Conservation (phyloP, 2,888 invertebrate genomes). For the Salticus scenicus region DNA sequence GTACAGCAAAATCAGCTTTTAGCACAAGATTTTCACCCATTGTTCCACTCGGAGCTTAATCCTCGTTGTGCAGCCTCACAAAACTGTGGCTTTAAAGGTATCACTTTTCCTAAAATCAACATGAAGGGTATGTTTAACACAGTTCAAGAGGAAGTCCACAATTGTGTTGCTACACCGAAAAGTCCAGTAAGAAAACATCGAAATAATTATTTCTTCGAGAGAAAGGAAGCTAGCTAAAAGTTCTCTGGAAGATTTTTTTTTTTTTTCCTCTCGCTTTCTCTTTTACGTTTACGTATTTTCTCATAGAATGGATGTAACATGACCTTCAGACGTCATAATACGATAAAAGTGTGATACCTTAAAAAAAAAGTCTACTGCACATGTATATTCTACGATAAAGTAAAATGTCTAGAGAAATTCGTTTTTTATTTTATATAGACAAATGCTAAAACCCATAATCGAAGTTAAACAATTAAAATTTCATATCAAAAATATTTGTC, state of each 20-base stretch:
- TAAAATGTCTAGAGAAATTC: too few species aligned
- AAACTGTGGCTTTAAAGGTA: neutral
- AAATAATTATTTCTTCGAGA: neutral
- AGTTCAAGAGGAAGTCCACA: neutral
- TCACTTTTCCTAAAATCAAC: constrained; percentile 12
- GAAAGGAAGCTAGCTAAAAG: neutral
- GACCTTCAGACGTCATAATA: neutral
- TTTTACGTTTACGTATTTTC: neutral
- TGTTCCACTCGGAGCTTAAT: neutral
- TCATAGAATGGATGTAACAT: neutral
- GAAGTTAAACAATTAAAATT: too few species aligned
- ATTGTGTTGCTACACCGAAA: neutral
- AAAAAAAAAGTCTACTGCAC: too few species aligned
- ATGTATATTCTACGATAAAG: too few species aligned
- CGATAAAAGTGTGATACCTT: neutral
- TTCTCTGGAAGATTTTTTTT: too few species aligned
- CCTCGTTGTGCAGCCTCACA: constrained; percentile 10
- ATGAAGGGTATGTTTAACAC: neutral
- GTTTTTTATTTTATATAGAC: too few species aligned
- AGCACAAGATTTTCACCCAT: neutral
- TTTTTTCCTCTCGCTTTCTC: neutral
- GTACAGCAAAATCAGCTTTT: neutral
- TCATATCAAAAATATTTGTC: too few species aligned
- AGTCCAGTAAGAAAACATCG: neutral
- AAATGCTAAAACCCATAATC: too few species aligned